Base-by-base conservation (phyloP, 2,113 vertebrate species). In the Cricetomys ansorgei region DNA sequence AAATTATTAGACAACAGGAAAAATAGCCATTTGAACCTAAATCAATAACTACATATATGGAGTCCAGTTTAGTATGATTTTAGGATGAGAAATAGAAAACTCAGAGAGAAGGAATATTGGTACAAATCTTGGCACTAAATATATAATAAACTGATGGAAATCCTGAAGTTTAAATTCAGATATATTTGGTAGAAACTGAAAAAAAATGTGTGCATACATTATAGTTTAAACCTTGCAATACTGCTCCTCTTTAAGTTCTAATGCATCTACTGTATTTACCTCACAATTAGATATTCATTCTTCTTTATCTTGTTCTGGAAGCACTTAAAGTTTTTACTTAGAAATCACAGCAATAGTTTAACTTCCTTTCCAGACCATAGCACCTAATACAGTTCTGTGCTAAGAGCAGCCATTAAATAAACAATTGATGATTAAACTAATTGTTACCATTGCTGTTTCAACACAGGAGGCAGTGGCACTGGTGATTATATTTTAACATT, bases 241-340 rank as follows among this genome's bases (percentile, higher is more conserved):
- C 0, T 1, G 40, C 48, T 0, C 7, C 12, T 81, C 40, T 7
- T 57, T 11, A 57, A 31, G n/a, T 67, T 55, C 6, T 84, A 40
- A 9, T 67, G 7, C 4, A 81, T 59, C 34, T 19, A 31, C 45
- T 93, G 76, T 76, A 50, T 94, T 95, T 92, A 88, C 43, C 77
- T 95, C 65, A 92, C 80, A 92, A 94, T 94, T 95, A 94, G 76
- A 98, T 95, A 96, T 96, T 93, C 95, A 96, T 95, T 95, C 90
- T 96, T 97, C 80, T 97, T 72, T 96, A 96, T 94, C 96, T 96
- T 81, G 80, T 95, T 97, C 92, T 95, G 75, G 72, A 93, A 97
- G 43, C 76, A 86, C 89, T 96, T 96, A 96, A 97, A 89, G 65
- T 67, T 27, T 96, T 97, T 97, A 90, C 72, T 83, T 92, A 81